Percentiles rank a stretch among this genome's conserved stretches.
Evolutionary conservation across 2,888 invertebrate species (phyloP).

Genomic region (Axea sp.): DNA sequence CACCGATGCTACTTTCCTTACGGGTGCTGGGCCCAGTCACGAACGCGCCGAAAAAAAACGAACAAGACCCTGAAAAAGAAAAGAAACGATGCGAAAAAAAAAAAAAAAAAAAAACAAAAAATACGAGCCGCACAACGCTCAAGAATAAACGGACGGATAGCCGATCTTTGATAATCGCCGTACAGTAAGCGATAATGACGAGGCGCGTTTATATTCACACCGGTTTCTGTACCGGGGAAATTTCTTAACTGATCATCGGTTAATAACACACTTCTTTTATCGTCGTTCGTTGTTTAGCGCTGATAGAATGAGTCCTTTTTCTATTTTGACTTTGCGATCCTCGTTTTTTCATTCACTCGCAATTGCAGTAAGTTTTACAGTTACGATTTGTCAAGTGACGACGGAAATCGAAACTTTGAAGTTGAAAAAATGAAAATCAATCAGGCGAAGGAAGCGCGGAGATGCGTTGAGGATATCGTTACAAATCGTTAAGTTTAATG

Average conservation of each 20-base stretch:
- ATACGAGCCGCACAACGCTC: slow-evolving; percentile 12
- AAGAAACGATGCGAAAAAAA: slow-evolving; percentile 18
- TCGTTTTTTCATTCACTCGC: background rate
- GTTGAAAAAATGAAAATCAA: no score
- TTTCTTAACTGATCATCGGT: slow-evolving; percentile 57
- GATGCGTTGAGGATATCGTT: no score
- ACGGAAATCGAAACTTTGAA: no score
- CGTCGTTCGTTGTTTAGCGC: slow-evolving; percentile 36
- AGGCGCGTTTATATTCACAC: slow-evolving; percentile 72
- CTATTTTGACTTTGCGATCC: background rate
- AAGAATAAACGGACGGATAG: slow-evolving; percentile 63
- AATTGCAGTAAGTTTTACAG: no score
- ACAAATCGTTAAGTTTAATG: no score
- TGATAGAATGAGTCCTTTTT: slow-evolving; percentile 28
- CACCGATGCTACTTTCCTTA: slow-evolving; percentile 50
- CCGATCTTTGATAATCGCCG: slow-evolving; percentile 67
- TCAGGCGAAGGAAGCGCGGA: no score
- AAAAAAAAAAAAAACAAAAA: slow-evolving; percentile 6
- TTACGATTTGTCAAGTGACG: no score
- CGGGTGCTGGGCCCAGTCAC: slow-evolving; percentile 55
- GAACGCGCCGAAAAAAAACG: slow-evolving; percentile 42
- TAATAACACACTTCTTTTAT: slow-evolving; percentile 50
- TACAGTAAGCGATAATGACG: slow-evolving; percentile 71
- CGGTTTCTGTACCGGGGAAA: slow-evolving; percentile 64
- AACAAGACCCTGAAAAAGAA: slow-evolving; percentile 23